Percentiles rank a stretch among this genome's conserved stretches.
phyloP scores from a whole-genome alignment of 2,888 invertebrate species.

The Mylabris sibirica region DNA sequence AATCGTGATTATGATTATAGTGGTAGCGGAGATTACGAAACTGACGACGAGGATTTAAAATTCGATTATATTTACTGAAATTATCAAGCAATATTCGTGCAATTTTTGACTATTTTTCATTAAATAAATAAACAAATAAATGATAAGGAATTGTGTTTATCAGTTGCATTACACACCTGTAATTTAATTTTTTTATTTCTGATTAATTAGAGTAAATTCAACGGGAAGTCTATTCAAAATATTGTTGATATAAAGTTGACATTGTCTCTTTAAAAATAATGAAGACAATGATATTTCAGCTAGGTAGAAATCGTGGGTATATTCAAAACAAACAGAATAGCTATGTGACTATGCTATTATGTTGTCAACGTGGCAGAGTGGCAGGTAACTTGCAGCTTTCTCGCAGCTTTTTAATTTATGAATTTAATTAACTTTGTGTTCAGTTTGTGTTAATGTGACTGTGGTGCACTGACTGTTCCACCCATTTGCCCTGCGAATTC shows the following conservation, averaged over 20 bases:
- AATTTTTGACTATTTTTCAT: too few relatives aligned
- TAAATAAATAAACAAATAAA: background rate
- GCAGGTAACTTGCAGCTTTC: background rate
- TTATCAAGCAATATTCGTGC: background rate
- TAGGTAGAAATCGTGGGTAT: background rate
- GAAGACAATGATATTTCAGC: background rate
- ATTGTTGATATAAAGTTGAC: background rate
- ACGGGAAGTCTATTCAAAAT: background rate
- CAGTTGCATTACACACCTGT: background rate
- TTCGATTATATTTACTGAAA: slow-evolving; percentile 1
- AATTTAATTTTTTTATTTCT: too few relatives aligned
- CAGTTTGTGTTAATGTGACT: background rate
- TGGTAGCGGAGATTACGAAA: slow-evolving; percentile 2
- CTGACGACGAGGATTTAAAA: background rate
- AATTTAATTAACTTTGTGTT: slow-evolving; percentile 13
- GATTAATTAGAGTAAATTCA: background rate
- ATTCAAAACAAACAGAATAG: background rate
- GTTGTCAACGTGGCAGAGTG: slow-evolving; percentile 11
- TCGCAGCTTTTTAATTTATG: slow-evolving; percentile 14
- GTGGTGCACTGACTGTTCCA: background rate
- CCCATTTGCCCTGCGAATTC: background rate
- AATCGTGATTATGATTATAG: background rate
- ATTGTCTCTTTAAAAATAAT: background rate
- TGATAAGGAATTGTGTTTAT: background rate
- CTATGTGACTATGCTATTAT: background rate